Percentiles rank a stretch among this genome's conserved stretches.
Conservation (phyloP, 2,113 vertebrate species). For the Malurus alboscapulatus region DNA sequence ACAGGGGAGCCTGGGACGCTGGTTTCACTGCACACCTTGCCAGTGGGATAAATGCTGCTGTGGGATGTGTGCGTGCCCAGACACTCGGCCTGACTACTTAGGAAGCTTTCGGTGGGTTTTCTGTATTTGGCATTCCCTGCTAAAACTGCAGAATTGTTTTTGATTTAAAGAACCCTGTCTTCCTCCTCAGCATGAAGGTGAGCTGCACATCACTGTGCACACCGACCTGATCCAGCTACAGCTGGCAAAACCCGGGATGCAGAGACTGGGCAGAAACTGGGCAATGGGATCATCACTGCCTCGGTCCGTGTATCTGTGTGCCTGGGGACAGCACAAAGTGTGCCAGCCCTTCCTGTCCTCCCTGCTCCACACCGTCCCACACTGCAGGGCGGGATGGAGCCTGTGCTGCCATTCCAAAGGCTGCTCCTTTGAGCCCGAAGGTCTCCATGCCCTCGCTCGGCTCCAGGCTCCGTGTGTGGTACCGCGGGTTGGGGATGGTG, state of each 20-base stretch:
- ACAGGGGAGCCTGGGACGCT: background rate
- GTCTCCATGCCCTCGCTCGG: fast-evolving
- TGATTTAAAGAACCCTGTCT: background rate
- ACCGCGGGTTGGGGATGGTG: fast-evolving
- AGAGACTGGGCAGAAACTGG: fast-evolving
- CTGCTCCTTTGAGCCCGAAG: background rate
- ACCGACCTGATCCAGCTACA: background rate
- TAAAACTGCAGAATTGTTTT: background rate
- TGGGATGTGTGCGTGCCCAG: background rate
- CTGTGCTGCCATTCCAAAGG: background rate
- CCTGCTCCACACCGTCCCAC: background rate
- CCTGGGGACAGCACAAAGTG: fast-evolving
- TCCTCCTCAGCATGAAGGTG: background rate
- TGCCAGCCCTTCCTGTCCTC: background rate
- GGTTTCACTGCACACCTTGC: background rate
- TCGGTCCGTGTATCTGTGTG: background rate
- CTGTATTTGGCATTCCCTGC: background rate
- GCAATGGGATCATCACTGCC: background rate
- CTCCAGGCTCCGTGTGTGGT: background rate
- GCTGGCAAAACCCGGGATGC: background rate
- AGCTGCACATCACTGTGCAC: background rate
- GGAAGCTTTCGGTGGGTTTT: background rate
- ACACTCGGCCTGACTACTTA: background rate
- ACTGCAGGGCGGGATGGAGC: background rate
- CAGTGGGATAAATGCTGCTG: background rate